Evolutionary conservation across 2,113 vertebrate genomes (phyloP).

Genomic region (Cranoglanis bouderius): DNA sequence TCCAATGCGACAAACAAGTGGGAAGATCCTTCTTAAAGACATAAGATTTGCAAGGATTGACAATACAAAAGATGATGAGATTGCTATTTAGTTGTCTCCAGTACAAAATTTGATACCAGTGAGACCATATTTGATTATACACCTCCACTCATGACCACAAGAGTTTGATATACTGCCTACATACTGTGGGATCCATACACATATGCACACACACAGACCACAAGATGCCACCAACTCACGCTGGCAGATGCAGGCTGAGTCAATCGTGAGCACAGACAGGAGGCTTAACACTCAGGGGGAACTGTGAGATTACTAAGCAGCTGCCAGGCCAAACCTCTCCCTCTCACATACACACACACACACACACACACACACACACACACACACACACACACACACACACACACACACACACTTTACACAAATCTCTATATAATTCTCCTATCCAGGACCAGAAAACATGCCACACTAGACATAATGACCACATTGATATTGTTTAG

Average conservation of each 20-base stretch:
- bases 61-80: neutral
- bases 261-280: constrained; percentile 47
- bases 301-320: constrained; percentile 54
- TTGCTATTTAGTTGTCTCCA: neutral
- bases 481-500: neutral
- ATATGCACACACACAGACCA: constrained; percentile 38
- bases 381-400: no score
- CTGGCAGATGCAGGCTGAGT: constrained; percentile 54
- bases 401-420: constrained; percentile 5
- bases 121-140: neutral
- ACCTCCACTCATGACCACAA: constrained; percentile 8
- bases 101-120: neutral
- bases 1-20: neutral
- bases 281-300: constrained; percentile 40
- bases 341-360: no score
- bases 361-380: constrained; percentile 7
- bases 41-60: neutral
- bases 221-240: constrained; percentile 43
- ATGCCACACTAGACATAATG: neutral
- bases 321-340: constrained; percentile 22
- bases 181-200: constrained; percentile 38
- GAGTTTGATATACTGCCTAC: constrained; percentile 37
- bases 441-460: constrained; percentile 2
- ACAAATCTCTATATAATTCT: neutral
- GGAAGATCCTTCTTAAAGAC: neutral